phyloP scores from a whole-genome alignment of 2,888 invertebrate species.

The Phyllotreta cruciferae region DNA sequence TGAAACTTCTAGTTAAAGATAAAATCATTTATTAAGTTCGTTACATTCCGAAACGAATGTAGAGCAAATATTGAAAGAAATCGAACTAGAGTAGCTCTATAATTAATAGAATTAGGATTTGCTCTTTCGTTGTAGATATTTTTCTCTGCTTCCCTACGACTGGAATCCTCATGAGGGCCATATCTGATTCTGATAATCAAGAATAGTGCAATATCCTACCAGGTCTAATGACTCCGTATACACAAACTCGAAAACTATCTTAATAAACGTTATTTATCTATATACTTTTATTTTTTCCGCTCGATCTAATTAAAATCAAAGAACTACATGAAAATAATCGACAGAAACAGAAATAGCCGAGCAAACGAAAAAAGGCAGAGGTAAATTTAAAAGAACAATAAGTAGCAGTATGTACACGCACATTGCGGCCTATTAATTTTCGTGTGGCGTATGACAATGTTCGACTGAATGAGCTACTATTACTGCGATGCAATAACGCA shows the following conservation, averaged over 20 bases:
- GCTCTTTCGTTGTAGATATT: slow-evolving; percentile 42
- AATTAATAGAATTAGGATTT: slow-evolving; percentile 49
- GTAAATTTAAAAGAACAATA: too few relatives aligned
- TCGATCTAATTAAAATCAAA: too few relatives aligned
- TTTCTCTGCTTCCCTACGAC: slow-evolving; percentile 35
- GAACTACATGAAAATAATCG: too few relatives aligned
- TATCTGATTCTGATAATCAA: slow-evolving; percentile 39
- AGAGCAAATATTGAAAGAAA: slow-evolving; percentile 32
- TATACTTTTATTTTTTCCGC: too few relatives aligned
- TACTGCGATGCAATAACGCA: slow-evolving; percentile 39
- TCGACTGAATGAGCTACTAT: slow-evolving; percentile 36
- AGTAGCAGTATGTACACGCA: not conserved
- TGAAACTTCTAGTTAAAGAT: slow-evolving; percentile 3
- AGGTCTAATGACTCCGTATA: slow-evolving; percentile 24
- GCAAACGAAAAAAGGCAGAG: too few relatives aligned
- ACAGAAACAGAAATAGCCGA: too few relatives aligned
- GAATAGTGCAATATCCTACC: slow-evolving; percentile 32
- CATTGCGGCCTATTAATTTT: slow-evolving; percentile 17
- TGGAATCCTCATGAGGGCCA: slow-evolving; percentile 39
- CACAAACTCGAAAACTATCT: slow-evolving; percentile 7
- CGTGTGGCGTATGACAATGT: slow-evolving; percentile 32
- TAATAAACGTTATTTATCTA: too few relatives aligned
- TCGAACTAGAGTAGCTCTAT: slow-evolving; percentile 40
- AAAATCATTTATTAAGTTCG: slow-evolving; percentile 22
- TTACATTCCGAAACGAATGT: slow-evolving; percentile 23